Evolutionary conservation across 1,140 invertebrate genomes (phyloP).

Genomic region (Eulimnadia texana): DNA sequence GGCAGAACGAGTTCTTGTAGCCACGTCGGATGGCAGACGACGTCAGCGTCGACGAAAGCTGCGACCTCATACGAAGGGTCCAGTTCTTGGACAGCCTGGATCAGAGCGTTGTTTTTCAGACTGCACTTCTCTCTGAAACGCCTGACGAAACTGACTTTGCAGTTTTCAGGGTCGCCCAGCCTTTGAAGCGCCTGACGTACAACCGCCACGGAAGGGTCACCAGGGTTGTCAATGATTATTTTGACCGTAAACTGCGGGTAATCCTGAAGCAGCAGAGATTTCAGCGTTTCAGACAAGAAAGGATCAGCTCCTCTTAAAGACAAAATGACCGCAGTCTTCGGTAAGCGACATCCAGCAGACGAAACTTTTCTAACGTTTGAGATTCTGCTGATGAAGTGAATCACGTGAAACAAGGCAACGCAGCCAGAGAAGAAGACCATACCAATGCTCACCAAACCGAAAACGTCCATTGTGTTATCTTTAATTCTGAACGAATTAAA

Average conservation of each 20-base stretch:
- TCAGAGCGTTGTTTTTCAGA: not conserved
- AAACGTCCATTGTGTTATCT: no score
- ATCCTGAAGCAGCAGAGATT: conserved; percentile 1
- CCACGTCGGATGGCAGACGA: not conserved
- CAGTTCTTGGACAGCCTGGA: not conserved
- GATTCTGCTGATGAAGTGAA: no score
- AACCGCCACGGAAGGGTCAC: not conserved
- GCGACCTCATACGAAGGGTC: conserved; percentile 2
- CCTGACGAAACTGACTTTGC: not conserved
- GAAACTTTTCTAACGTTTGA: no score
- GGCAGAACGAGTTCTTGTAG: not conserved
- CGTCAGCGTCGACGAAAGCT: conserved; percentile 5
- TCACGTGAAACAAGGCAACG: no score
- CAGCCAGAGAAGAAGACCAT: no score
- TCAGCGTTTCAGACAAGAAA: not conserved
- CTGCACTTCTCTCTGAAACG: not conserved
- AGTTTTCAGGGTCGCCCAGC: not conserved
- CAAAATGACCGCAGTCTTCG: conserved; percentile 1
- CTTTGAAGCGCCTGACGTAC: not conserved
- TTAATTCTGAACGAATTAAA: no score
- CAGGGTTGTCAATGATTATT: not conserved
- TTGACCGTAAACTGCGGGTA: conserved; percentile 4
- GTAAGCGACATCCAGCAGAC: no score
- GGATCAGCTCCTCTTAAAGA: conserved; percentile 6
- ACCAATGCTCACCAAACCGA: no score